A percentile compares a stretch with the other conserved stretches of the same genome.
Evolutionary conservation across 2,797 vertebrate species (phyloP).

Genomic region (Sebastiscus albofasciatus): DNA sequence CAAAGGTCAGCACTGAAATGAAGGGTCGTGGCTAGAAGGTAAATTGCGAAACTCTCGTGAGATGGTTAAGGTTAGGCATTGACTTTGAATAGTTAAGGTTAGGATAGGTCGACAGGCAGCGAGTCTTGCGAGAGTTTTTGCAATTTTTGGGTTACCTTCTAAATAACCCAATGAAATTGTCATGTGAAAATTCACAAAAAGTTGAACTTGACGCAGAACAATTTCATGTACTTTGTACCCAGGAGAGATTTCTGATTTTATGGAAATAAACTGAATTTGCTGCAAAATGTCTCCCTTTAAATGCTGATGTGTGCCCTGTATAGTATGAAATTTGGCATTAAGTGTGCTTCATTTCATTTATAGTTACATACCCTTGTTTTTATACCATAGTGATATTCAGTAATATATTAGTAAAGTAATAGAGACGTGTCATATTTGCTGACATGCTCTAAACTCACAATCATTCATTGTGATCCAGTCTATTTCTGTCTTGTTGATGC

Average conservation of each 20-base stretch:
- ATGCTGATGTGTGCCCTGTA: too few species aligned
- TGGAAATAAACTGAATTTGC: neutral
- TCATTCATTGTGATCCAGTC: constrained; percentile 1
- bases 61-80: too few species aligned
- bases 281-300: too few species aligned
- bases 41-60: too few species aligned
- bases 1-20: neutral
- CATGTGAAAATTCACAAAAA: neutral
- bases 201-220: neutral
- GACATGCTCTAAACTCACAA: neutral
- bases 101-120: too few species aligned
- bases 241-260: too few species aligned
- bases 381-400: neutral
- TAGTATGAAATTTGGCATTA: neutral
- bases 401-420: neutral
- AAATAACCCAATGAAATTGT: too few species aligned
- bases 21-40: too few species aligned
- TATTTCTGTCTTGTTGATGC: constrained; percentile 39
- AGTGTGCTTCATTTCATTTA: neutral
- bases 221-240: neutral
- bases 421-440: neutral
- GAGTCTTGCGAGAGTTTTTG: too few species aligned
- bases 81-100: too few species aligned
- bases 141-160: too few species aligned
- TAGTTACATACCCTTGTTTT: neutral